Evolutionary conservation across 2,797 vertebrate species (phyloP), one percentile per base, ranked within the genome.

Genomic region (Gallinago stenura): DNA sequence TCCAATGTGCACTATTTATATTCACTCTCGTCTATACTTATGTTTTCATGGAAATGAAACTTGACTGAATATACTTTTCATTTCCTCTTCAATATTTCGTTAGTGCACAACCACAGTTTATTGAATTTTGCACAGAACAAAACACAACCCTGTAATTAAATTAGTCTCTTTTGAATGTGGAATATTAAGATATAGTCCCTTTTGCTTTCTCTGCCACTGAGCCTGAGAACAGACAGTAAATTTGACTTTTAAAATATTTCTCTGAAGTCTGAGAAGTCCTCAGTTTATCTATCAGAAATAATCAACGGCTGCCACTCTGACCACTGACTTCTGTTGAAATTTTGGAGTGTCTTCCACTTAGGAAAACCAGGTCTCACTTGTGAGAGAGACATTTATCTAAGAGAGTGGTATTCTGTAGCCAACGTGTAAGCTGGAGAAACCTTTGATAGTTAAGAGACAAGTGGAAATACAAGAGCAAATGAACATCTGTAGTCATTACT

Each of bases 11-110:
- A 16, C 78, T 93, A 53, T 89, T 93, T 92, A 65, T 91, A 86
- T 91, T 96, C 62, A 71, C 35, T 62, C 89, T 95, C 87, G 75
- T 94, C 75, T 76, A 15, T 93, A 30, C n/a, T 76, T 80, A 21
- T 14, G 53, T 43, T 80, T 90, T 77, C 53, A 41, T 79, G 93
- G 95, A 96, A 95, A 77, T 24, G 39, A 94, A 91, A 89, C 80
- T 87, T 94, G 58, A 75, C 78, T 84, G 87, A 92, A 93, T 93
- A 43, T 89, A 83, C 80, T 83, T 95, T 83, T 96, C 62, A 97
- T 97, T 97, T 97, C 93, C 87, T 94, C 56, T 70, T 96, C 69
- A 66, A 33, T 72, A 88, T 85, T 91, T 91, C 2, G 0, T 93
- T 90, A 93, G 92, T 71, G 46, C 41, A 65, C 80, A 79, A 39